Evolutionary conservation across 2,888 invertebrate species (phyloP).

Genomic region (Magallana nippona): DNA sequence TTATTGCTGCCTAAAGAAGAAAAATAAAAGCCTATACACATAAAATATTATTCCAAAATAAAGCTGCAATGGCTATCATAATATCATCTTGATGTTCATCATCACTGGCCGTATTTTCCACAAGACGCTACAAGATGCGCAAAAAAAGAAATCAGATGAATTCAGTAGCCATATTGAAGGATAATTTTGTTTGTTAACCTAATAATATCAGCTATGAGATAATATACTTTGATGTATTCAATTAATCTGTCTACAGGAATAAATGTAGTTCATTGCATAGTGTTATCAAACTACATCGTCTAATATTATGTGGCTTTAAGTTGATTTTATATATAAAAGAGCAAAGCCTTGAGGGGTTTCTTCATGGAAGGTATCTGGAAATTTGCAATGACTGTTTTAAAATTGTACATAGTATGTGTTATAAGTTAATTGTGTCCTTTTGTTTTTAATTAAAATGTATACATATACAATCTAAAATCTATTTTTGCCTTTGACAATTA

Average conservation of each 20-base stretch:
- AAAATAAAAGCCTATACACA: too few relatives aligned
- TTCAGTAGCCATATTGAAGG: neutral
- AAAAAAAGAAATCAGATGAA: constrained; percentile 20
- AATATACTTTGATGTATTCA: constrained; percentile 29
- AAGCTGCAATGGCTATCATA: neutral
- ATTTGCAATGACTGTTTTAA: too few relatives aligned
- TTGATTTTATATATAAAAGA: neutral
- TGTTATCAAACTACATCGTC: constrained; percentile 1
- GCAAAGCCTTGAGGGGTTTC: too few relatives aligned
- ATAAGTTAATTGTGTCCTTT: too few relatives aligned
- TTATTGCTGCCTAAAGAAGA: too few relatives aligned
- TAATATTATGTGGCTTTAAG: neutral
- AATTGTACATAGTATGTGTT: too few relatives aligned
- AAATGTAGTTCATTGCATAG: neutral
- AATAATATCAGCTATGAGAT: constrained; percentile 26
- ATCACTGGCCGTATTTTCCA: neutral
- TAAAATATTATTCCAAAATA: too few relatives aligned
- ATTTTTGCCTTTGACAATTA: too few relatives aligned
- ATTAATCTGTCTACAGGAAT: neutral
- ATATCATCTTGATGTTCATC: neutral
- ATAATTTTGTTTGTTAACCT: constrained; percentile 6
- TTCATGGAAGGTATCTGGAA: too few relatives aligned
- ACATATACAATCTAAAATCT: too few relatives aligned
- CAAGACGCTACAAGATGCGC: neutral
- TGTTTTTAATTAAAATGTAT: too few relatives aligned